A percentile compares a stretch with the other conserved stretches of the same genome.
Conservation (phyloP, 2,113 vertebrate species). For the Heptranchias perlo region DNA sequence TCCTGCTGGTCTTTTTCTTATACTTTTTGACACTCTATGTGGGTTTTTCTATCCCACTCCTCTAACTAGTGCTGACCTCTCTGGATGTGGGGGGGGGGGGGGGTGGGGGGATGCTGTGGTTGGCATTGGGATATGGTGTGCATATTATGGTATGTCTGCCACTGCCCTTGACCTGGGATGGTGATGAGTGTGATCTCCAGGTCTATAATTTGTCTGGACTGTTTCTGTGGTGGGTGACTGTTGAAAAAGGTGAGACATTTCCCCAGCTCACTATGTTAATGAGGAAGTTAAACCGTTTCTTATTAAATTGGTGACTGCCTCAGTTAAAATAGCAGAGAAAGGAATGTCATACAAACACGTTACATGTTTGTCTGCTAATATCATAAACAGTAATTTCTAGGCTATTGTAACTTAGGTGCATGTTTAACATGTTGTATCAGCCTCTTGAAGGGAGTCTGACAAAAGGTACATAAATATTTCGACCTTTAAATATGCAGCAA, state of each 20-base stretch:
- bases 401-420: neutral
- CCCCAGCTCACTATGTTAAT: neutral
- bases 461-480: neutral
- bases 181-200: too few relatives aligned
- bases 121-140: too few relatives aligned
- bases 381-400: neutral
- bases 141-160: too few relatives aligned
- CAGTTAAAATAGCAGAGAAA: neutral
- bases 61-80: too few relatives aligned
- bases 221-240: too few relatives aligned
- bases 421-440: neutral
- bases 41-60: too few relatives aligned
- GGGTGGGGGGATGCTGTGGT: too few relatives aligned
- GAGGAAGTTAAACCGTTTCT: neutral
- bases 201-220: too few relatives aligned
- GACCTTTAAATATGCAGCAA: neutral
- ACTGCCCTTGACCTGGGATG: too few relatives aligned
- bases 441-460: neutral
- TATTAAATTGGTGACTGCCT: neutral
- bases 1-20: too few relatives aligned
- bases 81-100: too few relatives aligned
- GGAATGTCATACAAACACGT: neutral
- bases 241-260: neutral
- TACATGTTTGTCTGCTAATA: neutral
- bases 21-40: too few relatives aligned